Conservation (phyloP, 2,888 invertebrate species). For the Eudasyphora cyanicolor region DNA sequence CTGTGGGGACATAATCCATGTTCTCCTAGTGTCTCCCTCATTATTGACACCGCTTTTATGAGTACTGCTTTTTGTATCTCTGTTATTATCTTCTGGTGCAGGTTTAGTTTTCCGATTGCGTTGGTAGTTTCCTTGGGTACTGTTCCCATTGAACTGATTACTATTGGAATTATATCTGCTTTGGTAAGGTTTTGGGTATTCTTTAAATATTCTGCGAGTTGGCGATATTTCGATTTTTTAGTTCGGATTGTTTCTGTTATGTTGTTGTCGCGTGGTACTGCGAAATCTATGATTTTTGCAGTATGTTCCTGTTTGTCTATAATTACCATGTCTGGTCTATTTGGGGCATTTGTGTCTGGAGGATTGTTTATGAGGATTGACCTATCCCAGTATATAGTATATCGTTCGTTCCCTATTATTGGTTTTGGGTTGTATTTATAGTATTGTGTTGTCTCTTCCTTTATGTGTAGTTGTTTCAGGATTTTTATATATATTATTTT, state of each 20-base stretch:
- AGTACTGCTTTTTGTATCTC: not conserved
- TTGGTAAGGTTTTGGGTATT: not conserved
- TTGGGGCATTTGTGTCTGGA: not conserved
- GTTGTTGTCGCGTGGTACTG: not conserved
- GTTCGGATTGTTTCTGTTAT: not conserved
- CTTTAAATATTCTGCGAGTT: not conserved
- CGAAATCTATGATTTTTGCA: not conserved
- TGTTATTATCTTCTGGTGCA: not conserved
- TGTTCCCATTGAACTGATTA: not conserved
- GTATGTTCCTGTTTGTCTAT: not conserved
- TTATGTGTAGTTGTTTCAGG: not conserved
- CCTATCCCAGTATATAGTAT: not conserved
- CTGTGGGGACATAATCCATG: too few species aligned
- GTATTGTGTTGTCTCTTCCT: not conserved
- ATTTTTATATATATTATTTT: not conserved
- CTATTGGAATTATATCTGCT: not conserved
- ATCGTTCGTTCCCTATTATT: not conserved
- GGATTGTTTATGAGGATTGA: not conserved
- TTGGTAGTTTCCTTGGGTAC: not conserved
- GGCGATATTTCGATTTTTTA: not conserved
- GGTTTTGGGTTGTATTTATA: constrained; percentile 12
- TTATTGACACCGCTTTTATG: not conserved
- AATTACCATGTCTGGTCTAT: not conserved
- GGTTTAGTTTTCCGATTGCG: not conserved
- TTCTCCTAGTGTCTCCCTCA: not conserved